Evolutionary conservation across 2,797 vertebrate genomes (phyloP).

Genomic region (Dryobates pubescens): DNA sequence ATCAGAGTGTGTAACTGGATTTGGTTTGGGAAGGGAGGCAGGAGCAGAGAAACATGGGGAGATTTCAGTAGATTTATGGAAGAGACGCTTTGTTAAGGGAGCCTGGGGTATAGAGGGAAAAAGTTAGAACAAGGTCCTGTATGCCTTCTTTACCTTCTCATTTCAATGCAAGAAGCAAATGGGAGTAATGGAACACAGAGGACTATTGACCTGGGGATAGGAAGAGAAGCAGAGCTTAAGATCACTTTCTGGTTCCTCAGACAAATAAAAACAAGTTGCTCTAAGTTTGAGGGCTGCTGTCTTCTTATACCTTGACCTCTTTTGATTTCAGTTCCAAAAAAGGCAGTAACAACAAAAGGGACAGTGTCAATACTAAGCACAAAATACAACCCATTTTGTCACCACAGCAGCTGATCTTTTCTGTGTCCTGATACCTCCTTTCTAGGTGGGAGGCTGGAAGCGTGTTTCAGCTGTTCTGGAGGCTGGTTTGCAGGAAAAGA

Average conservation of each 20-base stretch:
- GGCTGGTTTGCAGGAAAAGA: neutral
- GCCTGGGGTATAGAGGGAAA: neutral
- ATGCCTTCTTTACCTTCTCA: neutral
- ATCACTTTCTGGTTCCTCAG: neutral
- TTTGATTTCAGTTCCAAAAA: neutral
- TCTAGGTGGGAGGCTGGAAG: neutral
- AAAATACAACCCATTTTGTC: neutral
- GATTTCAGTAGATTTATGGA: neutral
- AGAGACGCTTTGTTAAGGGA: neutral
- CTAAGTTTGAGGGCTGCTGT: neutral
- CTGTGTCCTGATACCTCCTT: neutral
- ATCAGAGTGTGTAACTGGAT: neutral
- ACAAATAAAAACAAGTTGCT: neutral
- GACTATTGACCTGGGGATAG: neutral
- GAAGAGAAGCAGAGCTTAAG: neutral
- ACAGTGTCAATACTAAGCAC: neutral
- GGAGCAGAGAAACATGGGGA: neutral
- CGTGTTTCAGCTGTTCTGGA: neutral
- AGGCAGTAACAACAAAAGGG: neutral
- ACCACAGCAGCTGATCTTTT: neutral
- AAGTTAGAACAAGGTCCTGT: neutral
- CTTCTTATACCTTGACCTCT: accelerated
- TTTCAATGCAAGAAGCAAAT: neutral
- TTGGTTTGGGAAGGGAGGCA: neutral
- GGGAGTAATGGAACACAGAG: neutral